Evolutionary conservation across 92 coral and sea anemone species (phyloP).

Genomic region (Siderastrea radians): DNA sequence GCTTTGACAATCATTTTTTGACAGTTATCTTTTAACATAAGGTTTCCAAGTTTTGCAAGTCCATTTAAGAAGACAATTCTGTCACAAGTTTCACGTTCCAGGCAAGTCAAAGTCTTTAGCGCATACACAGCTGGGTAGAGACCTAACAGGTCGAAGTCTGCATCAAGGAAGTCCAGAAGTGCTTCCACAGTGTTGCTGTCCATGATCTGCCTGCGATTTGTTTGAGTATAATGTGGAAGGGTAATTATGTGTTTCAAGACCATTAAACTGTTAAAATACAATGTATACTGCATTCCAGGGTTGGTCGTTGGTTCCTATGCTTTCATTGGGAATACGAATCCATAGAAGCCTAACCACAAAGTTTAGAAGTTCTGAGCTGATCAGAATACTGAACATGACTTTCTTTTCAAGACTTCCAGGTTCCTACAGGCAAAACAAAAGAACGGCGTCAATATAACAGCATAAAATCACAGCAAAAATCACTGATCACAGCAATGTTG

Average conservation of each 20-base stretch:
- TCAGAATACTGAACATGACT: slow-evolving; percentile 36
- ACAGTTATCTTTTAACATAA: slow-evolving; percentile 78
- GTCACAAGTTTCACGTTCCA: slow-evolving; percentile 80
- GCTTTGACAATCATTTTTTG: slow-evolving; percentile 82
- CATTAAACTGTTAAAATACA: slow-evolving; percentile 67
- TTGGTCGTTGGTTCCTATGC: slow-evolving; percentile 50
- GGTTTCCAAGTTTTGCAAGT: slow-evolving; percentile 77
- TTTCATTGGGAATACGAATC: slow-evolving; percentile 76
- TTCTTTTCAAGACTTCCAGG: slow-evolving; percentile 31
- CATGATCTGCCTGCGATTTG: slow-evolving; percentile 52
- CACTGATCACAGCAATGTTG: too few species aligned
- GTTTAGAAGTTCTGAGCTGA: slow-evolving; percentile 68
- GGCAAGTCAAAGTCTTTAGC: slow-evolving; percentile 59
- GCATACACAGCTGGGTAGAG: slow-evolving; percentile 76
- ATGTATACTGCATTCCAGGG: slow-evolving; percentile 75
- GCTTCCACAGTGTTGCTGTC: slow-evolving; percentile 77
- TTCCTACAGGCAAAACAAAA: slow-evolving; percentile 6
- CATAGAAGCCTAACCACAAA: slow-evolving; percentile 71
- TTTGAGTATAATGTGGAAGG: slow-evolving; percentile 51
- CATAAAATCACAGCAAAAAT: not conserved
- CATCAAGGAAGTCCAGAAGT: slow-evolving; percentile 75
- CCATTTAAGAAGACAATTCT: slow-evolving; percentile 77
- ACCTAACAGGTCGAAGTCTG: slow-evolving; percentile 68
- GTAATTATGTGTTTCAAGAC: slow-evolving; percentile 73
- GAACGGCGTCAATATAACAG: not conserved